Base-by-base conservation (phyloP, 2,888 invertebrate genomes). In the Ophion costatus region DNA sequence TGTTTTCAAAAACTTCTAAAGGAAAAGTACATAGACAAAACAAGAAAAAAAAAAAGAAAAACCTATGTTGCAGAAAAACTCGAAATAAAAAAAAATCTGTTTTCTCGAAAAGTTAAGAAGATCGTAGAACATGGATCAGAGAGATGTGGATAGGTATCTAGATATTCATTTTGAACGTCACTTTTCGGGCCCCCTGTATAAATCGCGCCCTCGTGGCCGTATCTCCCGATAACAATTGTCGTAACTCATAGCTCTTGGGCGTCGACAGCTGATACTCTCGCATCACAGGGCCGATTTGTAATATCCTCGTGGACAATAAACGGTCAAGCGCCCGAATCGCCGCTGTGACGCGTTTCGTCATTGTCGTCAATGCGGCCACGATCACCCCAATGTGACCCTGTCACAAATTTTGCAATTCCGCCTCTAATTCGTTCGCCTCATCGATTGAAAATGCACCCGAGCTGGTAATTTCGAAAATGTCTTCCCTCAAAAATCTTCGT, bases 271-370 rank as follows among this genome's bases (percentile, higher is more conserved):
- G 74, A 80, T 83, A 76, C 76, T 83, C 83, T 71, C 76, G 57
- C 76, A 76, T 83, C 80, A 83, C 76, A 76, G 83, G 80, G 71
- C 83, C 80, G 83, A 83, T 76, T 71, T 83, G 80, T 76, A 80
- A 83, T 83, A 80, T 83, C 17, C 51, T 51, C 51, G 51, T 14
- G 17, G 2, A 79, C 80, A 83, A 76, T 76, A 83, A 83, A 80
- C 75, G 76, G 66, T 83, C 80, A 67, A 67, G 66, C 76, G 17
- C 33, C n/a, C 42, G 51, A 73, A 63, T 63, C 67, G 17, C 22
- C 66, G 4, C 5, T 17, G 17, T 42, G 59, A 42, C 57, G 33
- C 20, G 6, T 69, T 22, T 59, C 22, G 59, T 11, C 20, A 7
- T 10, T 59, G 10, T 59, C 33, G 33, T 75, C 38, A 75, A 70